These are phyloP conservation scores for Lordiphosa clarofinis DNA, from an alignment of 1,140 invertebrate genomes.

Conservation along the genomic window DNA sequence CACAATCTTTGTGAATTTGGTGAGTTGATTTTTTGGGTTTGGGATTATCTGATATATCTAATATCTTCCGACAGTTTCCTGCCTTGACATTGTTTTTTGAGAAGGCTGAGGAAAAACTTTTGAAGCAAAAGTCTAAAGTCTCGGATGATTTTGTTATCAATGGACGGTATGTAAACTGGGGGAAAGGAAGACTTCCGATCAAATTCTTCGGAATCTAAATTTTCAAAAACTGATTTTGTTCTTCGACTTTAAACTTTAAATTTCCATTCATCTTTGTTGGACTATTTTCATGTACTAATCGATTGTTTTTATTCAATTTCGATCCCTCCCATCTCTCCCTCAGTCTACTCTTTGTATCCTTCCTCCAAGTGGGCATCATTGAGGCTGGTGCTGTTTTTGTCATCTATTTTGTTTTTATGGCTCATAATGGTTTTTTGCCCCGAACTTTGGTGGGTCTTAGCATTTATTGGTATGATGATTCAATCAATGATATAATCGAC, in stretches of 20 bases:
- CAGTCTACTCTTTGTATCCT: slow-evolving; percentile 39
- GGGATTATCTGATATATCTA: no score
- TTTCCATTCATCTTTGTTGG: no score
- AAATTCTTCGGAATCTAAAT: no score
- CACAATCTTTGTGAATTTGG: slow-evolving; percentile 33
- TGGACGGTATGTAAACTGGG: slow-evolving; percentile 17
- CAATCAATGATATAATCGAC: slow-evolving; percentile 31
- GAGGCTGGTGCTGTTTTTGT: slow-evolving; percentile 36
- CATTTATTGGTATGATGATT: slow-evolving; percentile 17
- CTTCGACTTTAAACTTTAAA: no score
- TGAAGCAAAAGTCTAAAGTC: slow-evolving; percentile 40
- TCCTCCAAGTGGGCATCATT: slow-evolving; percentile 37
- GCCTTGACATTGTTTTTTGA: slow-evolving; percentile 30
- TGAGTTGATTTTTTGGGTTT: slow-evolving; percentile 6
- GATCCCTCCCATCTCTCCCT: background rate
- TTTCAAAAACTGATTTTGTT: no score
- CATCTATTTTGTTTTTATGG: slow-evolving; percentile 40
- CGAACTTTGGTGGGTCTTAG: slow-evolving; percentile 12
- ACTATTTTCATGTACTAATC: no score
- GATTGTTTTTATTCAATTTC: no score
- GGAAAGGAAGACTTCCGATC: no score
- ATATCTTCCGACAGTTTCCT: slow-evolving; percentile 24
- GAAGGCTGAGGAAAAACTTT: slow-evolving; percentile 25
- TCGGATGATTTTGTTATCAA: slow-evolving; percentile 42
- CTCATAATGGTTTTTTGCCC: slow-evolving; percentile 37